Percentiles rank a stretch among this genome's conserved stretches.
Conservation (phyloP, 2,888 invertebrate genomes). For the Diarsia brunnea region DNA sequence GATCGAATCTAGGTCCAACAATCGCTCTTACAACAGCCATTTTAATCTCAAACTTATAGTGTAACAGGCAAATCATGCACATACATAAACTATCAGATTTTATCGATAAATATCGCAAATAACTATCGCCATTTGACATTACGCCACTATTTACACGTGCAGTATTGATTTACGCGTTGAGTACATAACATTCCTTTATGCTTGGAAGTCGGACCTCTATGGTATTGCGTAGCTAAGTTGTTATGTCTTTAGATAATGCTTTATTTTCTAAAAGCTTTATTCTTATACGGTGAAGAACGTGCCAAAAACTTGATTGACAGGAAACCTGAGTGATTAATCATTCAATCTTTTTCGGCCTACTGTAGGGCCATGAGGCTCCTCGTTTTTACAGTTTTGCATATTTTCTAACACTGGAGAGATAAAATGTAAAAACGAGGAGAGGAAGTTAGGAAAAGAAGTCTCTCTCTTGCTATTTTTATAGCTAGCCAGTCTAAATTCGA, state of each 20-base stretch:
- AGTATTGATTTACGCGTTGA: slow-evolving; percentile 25
- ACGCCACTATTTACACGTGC: slow-evolving; percentile 29
- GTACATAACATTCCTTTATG: slow-evolving; percentile 5
- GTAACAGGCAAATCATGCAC: not conserved
- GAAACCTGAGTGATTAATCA: not conserved
- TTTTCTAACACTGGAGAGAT: no score
- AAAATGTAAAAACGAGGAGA: not conserved
- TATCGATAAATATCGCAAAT: slow-evolving; percentile 15
- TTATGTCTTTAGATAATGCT: not conserved
- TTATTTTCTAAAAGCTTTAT: not conserved
- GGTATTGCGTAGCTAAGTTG: not conserved
- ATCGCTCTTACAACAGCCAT: no score
- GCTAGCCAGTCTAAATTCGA: not conserved
- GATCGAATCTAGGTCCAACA: not conserved
- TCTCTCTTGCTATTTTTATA: not conserved
- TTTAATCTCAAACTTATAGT: not conserved
- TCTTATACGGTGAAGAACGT: not conserved
- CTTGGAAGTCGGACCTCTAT: not conserved
- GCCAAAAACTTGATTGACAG: not conserved
- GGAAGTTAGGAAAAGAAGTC: not conserved
- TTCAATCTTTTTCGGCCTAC: not conserved
- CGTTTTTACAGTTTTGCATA: not conserved
- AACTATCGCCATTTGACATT: not conserved
- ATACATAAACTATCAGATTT: not conserved
- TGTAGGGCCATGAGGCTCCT: not conserved